Percentiles rank a stretch among this genome's conserved stretches.
Conservation (phyloP, 2,797 vertebrate genomes). For the Premnoplex brunnescens region DNA sequence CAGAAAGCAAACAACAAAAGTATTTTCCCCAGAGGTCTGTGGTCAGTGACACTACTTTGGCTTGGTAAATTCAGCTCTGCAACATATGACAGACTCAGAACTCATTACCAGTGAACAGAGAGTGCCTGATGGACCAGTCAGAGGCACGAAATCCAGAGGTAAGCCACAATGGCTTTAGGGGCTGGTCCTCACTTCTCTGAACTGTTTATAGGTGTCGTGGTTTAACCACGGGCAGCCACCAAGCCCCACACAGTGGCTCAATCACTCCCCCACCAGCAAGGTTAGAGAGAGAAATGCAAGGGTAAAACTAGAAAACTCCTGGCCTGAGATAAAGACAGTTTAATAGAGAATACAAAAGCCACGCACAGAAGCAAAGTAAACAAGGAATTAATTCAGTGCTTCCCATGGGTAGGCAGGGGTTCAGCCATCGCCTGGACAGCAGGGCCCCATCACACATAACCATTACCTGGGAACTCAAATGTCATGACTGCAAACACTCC, state of each 20-base stretch:
- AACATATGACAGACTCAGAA: background rate
- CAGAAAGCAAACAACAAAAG: background rate
- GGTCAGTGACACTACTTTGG: background rate
- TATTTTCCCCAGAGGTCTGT: background rate
- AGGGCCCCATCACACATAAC: background rate
- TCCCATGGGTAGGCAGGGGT: background rate
- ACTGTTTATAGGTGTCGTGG: background rate
- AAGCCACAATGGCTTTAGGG: background rate
- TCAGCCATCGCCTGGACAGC: background rate
- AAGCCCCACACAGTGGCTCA: background rate
- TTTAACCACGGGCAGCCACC: background rate
- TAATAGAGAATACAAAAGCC: background rate
- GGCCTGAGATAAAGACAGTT: background rate
- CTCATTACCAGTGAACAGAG: background rate
- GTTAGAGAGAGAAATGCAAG: background rate
- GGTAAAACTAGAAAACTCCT: background rate
- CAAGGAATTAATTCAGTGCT: background rate
- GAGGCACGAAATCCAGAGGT: background rate
- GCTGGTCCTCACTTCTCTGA: background rate
- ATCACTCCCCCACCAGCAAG: background rate
- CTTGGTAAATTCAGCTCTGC: background rate
- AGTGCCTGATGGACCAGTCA: rapidly evolving
- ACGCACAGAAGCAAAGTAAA: background rate
- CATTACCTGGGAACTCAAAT: background rate
- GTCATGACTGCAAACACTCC: background rate